Conservation (phyloP, 2,113 vertebrate species). For the Rallus limicola region DNA sequence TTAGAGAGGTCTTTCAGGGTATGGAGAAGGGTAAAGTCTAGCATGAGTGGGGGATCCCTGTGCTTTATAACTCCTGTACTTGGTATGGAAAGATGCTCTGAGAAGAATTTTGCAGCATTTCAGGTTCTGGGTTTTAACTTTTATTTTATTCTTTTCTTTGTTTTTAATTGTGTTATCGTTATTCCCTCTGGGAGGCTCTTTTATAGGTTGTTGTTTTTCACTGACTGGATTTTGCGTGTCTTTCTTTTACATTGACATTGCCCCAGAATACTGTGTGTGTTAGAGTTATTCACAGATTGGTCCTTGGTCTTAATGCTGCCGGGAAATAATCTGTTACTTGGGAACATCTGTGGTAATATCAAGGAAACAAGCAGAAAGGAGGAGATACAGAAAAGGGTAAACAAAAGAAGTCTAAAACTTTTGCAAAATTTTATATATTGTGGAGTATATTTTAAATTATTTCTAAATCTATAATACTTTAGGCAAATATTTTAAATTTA, state of each 20-base stretch:
- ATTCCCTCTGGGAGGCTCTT: not conserved
- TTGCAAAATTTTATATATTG: not conserved
- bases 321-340: not conserved
- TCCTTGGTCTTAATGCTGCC: not conserved
- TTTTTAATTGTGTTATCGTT: not conserved
- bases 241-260: not conserved
- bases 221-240: not conserved
- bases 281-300: not conserved
- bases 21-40: fast-evolving
- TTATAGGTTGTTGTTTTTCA: not conserved
- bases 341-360: not conserved
- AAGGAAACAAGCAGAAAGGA: not conserved
- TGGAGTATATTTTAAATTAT: not conserved
- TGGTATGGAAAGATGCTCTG: not conserved
- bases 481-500: not conserved
- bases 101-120: not conserved
- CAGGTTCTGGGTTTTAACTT: not conserved
- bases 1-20: not conserved
- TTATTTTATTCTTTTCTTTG: not conserved
- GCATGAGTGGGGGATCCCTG: not conserved
- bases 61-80: not conserved
- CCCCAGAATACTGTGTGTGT: not conserved
- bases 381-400: not conserved
- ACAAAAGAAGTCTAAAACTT: not conserved
- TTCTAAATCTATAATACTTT: not conserved